Evolutionary conservation across 2,888 invertebrate genomes (phyloP).

Genomic region (Teinopalpus imperialis): DNA sequence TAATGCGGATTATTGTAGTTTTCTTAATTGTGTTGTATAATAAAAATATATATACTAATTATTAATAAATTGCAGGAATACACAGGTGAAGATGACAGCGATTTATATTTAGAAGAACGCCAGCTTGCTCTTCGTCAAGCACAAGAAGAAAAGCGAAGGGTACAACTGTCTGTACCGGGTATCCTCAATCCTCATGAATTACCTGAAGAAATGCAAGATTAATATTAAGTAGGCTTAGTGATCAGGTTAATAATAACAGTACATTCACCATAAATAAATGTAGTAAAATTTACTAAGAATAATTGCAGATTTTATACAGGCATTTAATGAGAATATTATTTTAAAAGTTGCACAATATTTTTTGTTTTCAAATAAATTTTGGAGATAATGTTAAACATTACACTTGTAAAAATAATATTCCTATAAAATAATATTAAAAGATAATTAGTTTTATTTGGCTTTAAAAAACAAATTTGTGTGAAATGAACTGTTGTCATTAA

Average conservation of each 20-base stretch:
- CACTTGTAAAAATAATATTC: background rate
- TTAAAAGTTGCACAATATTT: constrained; percentile 12
- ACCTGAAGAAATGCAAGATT: constrained; percentile 97
- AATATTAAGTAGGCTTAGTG: constrained; percentile 37
- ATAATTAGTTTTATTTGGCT: too few species aligned
- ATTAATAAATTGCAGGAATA: constrained; percentile 91
- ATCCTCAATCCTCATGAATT: constrained; percentile 97
- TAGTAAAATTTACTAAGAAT: constrained; percentile 6
- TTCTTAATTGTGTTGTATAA: too few species aligned
- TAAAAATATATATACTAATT: too few species aligned
- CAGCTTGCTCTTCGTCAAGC: constrained; percentile 93
- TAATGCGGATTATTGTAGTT: too few species aligned
- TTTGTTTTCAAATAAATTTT: constrained; percentile 3
- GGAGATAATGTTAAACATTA: background rate
- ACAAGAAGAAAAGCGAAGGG: constrained; percentile 95
- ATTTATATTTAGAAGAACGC: constrained; percentile 98
- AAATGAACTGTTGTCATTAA: constrained; percentile 48
- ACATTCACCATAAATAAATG: constrained; percentile 34
- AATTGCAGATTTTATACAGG: constrained; percentile 12
- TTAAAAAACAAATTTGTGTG: constrained; percentile 15
- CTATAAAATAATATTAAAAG: too few species aligned
- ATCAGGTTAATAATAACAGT: constrained; percentile 42
- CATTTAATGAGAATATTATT: constrained; percentile 13
- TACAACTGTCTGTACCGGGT: constrained; percentile 97
- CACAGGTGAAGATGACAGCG: constrained; percentile 98